phyloP scores from a whole-genome alignment of 2,888 invertebrate genomes.

The Clanis bilineata region DNA sequence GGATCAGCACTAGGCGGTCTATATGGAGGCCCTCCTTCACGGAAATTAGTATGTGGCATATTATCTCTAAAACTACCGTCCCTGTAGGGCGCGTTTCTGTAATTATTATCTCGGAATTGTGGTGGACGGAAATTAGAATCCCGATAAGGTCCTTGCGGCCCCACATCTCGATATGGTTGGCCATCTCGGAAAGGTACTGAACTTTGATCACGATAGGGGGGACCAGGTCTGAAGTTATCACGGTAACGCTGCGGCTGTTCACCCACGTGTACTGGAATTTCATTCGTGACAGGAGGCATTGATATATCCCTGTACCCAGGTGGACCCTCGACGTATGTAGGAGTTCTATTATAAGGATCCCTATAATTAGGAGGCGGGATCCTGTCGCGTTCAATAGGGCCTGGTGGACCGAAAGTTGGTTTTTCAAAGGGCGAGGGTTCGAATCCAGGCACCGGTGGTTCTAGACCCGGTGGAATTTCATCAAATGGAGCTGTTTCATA shows the following conservation, averaged over 20 bases:
- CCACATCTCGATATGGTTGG: constrained; percentile 58
- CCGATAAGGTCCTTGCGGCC: constrained; percentile 52
- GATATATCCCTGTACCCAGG: constrained; percentile 57
- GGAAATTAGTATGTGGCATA: constrained; percentile 57
- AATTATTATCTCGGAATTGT: constrained; percentile 61
- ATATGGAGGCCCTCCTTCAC: constrained; percentile 60
- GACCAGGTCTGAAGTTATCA: constrained; percentile 65
- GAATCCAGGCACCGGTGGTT: constrained; percentile 84
- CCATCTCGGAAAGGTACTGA: constrained; percentile 63
- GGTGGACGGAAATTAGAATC: constrained; percentile 63
- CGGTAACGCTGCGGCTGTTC: constrained; percentile 61
- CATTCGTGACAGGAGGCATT: constrained; percentile 51
- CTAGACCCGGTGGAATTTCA: constrained; percentile 84
- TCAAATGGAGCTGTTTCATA: constrained; percentile 78
- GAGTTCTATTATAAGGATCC: constrained; percentile 63
- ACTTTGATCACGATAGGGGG: constrained; percentile 63
- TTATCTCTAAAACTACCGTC: constrained; percentile 67
- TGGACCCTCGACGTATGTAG: constrained; percentile 59
- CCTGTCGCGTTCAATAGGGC: constrained; percentile 63
- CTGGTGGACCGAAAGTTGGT: constrained; percentile 62
- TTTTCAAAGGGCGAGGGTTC: constrained; percentile 82
- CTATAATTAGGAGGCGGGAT: constrained; percentile 62
- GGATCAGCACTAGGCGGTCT: constrained; percentile 68
- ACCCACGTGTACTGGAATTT: constrained; percentile 71
- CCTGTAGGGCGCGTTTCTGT: constrained; percentile 62